phyloP scores from a whole-genome alignment of 2,888 invertebrate species.

The Syritta pipiens region DNA sequence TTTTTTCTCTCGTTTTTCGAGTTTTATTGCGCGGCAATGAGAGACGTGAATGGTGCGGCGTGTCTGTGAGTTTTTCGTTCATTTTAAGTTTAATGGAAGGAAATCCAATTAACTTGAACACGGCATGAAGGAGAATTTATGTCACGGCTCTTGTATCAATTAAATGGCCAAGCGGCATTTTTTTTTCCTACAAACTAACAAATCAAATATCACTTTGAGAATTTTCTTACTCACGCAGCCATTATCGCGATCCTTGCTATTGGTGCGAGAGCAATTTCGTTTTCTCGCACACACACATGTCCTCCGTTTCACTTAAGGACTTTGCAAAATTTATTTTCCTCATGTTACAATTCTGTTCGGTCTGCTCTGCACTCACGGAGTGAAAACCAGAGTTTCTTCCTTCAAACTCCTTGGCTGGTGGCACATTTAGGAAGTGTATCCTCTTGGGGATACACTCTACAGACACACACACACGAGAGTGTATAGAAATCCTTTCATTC shows the following conservation, averaged over 20 bases:
- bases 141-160: neutral
- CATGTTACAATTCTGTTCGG: constrained; percentile 15
- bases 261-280: constrained; percentile 5
- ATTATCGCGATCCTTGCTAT: neutral
- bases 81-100: constrained; percentile 17
- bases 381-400: too few species aligned
- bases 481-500: constrained; percentile 17
- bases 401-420: constrained; percentile 11
- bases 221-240: neutral
- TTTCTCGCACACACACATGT: constrained; percentile 10
- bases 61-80: neutral
- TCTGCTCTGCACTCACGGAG: too few species aligned
- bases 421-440: constrained; percentile 8
- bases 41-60: neutral
- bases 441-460: constrained; percentile 10
- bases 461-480: neutral
- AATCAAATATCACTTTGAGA: neutral
- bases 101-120: constrained; percentile 54
- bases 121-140: constrained; percentile 1
- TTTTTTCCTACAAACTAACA: neutral
- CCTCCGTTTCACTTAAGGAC: constrained; percentile 33
- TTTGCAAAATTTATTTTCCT: constrained; percentile 19
- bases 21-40: constrained; percentile 6
- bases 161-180: neutral
- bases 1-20: neutral